phyloP scores from a whole-genome alignment of 2,888 invertebrate genomes.

The Pachycephus smyrnensis region DNA sequence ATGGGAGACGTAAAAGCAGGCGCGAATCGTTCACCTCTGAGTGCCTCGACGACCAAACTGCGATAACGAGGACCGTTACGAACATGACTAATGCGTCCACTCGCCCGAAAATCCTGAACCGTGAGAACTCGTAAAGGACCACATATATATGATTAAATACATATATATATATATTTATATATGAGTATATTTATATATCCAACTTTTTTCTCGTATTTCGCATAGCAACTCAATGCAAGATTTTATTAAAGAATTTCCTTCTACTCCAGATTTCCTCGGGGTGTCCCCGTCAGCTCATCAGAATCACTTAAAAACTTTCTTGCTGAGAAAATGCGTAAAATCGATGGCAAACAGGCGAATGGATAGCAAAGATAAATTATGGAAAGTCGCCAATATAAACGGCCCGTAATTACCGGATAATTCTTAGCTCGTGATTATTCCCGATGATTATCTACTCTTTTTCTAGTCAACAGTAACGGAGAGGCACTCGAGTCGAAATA shows the following conservation, averaged over 20 bases:
- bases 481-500: not conserved
- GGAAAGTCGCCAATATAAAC: not conserved
- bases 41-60: not conserved
- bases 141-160: not conserved
- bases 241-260: not conserved
- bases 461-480: not conserved
- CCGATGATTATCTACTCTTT: not conserved
- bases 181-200: not conserved
- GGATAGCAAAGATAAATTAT: not conserved
- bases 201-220: not conserved
- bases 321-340: not conserved
- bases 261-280: not conserved
- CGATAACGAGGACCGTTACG: constrained; percentile 48
- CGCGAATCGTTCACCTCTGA: constrained; percentile 5
- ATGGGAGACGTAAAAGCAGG: constrained; percentile 21
- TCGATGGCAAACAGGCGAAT: not conserved
- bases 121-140: not conserved
- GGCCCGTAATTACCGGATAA: not conserved
- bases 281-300: not conserved
- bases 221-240: not conserved
- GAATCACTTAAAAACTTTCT: not conserved
- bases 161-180: no score
- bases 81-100: constrained; percentile 54
- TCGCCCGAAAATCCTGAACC: not conserved
- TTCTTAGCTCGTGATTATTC: not conserved